phyloP scores from a whole-genome alignment of 2,888 invertebrate genomes.

The Melinaea menophilus region DNA sequence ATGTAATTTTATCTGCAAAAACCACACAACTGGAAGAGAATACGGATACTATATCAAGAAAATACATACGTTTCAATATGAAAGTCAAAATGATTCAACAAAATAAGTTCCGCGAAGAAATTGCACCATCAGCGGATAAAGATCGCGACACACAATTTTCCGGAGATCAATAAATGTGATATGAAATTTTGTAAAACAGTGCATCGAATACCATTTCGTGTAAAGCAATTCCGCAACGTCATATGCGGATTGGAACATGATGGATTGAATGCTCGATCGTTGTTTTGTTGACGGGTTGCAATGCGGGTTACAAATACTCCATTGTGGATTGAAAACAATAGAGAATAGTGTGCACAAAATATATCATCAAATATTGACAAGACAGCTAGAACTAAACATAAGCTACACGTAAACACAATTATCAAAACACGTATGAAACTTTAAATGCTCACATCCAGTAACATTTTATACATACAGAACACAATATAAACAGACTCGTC shows the following conservation, averaged over 20 bases:
- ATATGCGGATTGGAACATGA: not conserved
- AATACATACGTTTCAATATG: conserved; percentile 6
- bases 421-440: too few relatives aligned
- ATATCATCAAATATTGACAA: too few relatives aligned
- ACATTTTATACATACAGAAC: too few relatives aligned
- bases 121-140: not conserved
- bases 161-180: conserved; percentile 3
- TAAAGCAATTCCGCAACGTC: not conserved
- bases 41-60: not conserved
- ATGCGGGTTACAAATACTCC: not conserved
- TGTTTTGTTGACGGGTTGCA: not conserved
- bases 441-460: too few relatives aligned
- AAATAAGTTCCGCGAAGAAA: not conserved
- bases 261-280: not conserved
- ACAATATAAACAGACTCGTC: too few relatives aligned
- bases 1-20: too few relatives aligned
- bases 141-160: conserved; percentile 1
- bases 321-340: conserved; percentile 4
- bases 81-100: not conserved
- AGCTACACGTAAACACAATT: too few relatives aligned
- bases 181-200: conserved; percentile 1
- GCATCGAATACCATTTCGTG: not conserved
- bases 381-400: too few relatives aligned
- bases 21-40: too few relatives aligned
- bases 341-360: not conserved